Conservation (phyloP, 2,113 vertebrate genomes). For the Tapirus terrestris region DNA sequence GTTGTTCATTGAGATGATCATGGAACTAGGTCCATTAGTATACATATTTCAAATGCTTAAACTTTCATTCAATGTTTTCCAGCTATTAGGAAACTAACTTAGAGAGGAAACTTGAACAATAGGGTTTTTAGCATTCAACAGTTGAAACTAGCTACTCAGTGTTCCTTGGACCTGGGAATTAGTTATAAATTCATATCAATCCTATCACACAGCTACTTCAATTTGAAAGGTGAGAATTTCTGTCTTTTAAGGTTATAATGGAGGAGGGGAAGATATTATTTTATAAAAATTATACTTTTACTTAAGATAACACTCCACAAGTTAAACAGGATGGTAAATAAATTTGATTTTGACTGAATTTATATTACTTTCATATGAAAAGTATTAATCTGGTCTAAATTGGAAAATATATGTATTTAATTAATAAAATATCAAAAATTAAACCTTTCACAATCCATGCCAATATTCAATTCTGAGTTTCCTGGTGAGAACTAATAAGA, state of each 20-base stretch:
- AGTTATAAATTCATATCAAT: neutral
- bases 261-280: neutral
- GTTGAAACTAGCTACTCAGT: neutral
- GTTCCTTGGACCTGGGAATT: neutral
- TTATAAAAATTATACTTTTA: neutral
- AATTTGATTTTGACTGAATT: neutral
- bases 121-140: neutral
- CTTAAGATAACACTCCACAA: neutral
- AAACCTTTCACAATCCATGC: neutral
- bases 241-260: neutral
- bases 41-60: neutral
- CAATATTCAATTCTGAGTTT: neutral
- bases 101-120: neutral
- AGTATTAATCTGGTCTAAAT: neutral
- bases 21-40: neutral
- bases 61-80: neutral
- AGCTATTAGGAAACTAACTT: neutral
- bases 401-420: neutral
- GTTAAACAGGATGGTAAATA: neutral
- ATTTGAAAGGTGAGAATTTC: neutral
- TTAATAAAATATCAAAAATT: neutral
- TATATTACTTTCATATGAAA: neutral
- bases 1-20: neutral
- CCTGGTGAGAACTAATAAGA: neutral
- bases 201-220: neutral